Conservation (phyloP, 2,797 vertebrate species). For the Clarias pachynema region DNA sequence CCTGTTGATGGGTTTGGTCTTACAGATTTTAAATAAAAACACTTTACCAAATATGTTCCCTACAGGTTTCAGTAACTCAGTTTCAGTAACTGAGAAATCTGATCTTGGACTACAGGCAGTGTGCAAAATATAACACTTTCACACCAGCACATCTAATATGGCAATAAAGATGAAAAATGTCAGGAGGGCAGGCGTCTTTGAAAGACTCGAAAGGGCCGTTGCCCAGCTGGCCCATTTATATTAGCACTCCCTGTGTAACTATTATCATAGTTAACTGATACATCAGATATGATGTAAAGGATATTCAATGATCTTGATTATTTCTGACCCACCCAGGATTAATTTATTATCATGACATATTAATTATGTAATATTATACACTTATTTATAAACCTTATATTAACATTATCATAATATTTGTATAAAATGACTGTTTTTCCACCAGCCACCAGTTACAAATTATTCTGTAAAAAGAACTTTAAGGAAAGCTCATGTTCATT, state of each 20-base stretch:
- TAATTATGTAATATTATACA: too few relatives aligned
- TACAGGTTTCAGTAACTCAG: too few relatives aligned
- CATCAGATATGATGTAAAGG: background rate
- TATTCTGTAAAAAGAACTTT: background rate
- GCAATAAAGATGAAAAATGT: background rate
- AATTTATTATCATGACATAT: background rate
- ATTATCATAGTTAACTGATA: background rate
- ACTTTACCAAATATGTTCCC: background rate
- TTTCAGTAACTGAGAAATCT: too few relatives aligned
- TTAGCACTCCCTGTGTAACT: background rate
- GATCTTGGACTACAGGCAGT: background rate
- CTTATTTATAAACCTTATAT: background rate
- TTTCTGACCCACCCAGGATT: background rate
- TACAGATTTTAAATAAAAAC: background rate
- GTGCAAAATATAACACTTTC: background rate
- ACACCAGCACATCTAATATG: background rate
- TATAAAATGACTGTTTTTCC: background rate
- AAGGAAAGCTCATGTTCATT: background rate
- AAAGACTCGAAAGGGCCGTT: background rate
- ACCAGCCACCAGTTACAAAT: background rate
- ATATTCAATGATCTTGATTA: background rate
- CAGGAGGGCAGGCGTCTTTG: background rate
- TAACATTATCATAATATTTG: background rate
- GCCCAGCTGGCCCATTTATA: background rate
- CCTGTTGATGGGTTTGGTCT: background rate